Base-by-base conservation (phyloP, 2,888 invertebrate genomes). In the Trypoxylon attenuatum region DNA sequence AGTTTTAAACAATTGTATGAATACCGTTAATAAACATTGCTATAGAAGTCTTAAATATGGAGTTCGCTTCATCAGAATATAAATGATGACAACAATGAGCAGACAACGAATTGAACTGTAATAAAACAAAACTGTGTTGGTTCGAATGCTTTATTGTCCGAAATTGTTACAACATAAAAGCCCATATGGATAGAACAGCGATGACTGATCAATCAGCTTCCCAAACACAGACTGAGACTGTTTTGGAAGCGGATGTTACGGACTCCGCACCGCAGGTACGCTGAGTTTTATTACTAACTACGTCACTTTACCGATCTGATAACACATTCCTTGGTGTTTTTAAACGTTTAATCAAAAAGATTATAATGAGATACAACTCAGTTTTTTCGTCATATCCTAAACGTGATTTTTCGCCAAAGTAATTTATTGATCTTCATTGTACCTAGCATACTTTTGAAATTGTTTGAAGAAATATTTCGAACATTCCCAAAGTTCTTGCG, bases 151-250 rank as follows among this genome's bases (percentile, higher is more conserved):
- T n/a, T n/a, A n/a, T n/a, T n/a, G n/a, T n/a, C n/a, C n/a, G n/a
- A n/a, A n/a, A n/a, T n/a, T n/a, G n/a, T n/a, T n/a, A n/a, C n/a
- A n/a, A n/a, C n/a, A n/a, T n/a, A n/a, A n/a, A n/a, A n/a, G n/a
- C n/a, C n/a, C 50, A 46, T 23, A 84, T 84, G 84, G 81, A 84
- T 23, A 78, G 77, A 56, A 62, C 76, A 45, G 55, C 64, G 38
- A 82, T 83, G 77, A 77, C 83, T 25, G 81, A 82, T 43, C 80
- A 83, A 54, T 74, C 82, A 18, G 76, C 80, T 38, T 81, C 80
- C 53, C 86, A 83, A 72, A 81, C 81, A n/a, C 85, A 84, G 61
- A 86, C 86, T 22, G 83, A 83, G 67, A 84, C 84, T 5, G 76
- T 84, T 62, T 65, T 81, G 57, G 80, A 83, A 55, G 73, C 73